Evolutionary conservation across 2,888 invertebrate species (phyloP).

Genomic region (Chloroclystis v-ata): DNA sequence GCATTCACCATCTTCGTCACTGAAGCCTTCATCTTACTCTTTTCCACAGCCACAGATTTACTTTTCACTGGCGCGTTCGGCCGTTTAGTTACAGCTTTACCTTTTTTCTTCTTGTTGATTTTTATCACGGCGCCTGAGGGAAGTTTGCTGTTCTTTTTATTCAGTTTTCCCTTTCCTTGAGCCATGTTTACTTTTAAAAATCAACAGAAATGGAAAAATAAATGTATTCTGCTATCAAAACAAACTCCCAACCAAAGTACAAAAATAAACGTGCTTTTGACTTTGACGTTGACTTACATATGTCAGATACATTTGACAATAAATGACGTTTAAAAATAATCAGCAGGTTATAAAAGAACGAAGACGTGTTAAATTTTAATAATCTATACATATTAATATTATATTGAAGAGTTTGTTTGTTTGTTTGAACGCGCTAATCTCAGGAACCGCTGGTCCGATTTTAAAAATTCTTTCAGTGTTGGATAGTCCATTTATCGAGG

Average conservation of each 20-base stretch:
- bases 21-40: slow-evolving; percentile 81
- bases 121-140: slow-evolving; percentile 77
- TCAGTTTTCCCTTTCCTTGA: slow-evolving; percentile 75
- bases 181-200: slow-evolving; percentile 69
- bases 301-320: no score
- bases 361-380: no score
- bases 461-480: no score
- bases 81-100: slow-evolving; percentile 76
- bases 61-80: slow-evolving; percentile 81
- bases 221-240: neutral
- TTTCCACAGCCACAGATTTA: slow-evolving; percentile 77
- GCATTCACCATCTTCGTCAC: slow-evolving; percentile 85
- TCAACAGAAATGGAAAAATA: neutral
- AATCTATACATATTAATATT: no score
- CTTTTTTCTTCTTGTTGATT: slow-evolving; percentile 55
- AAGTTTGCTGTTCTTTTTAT: slow-evolving; percentile 81
- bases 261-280: neutral
- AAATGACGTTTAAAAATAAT: no score
- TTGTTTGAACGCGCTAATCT: no score
- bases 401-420: no score
- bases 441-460: no score
- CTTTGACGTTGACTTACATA: neutral
- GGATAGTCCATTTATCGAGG: no score
- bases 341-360: no score
- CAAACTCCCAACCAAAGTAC: neutral